A percentile compares a stretch with the other conserved stretches of the same genome.
Conservation (phyloP, 2,888 invertebrate genomes). For the Siphlonurus alternatus region DNA sequence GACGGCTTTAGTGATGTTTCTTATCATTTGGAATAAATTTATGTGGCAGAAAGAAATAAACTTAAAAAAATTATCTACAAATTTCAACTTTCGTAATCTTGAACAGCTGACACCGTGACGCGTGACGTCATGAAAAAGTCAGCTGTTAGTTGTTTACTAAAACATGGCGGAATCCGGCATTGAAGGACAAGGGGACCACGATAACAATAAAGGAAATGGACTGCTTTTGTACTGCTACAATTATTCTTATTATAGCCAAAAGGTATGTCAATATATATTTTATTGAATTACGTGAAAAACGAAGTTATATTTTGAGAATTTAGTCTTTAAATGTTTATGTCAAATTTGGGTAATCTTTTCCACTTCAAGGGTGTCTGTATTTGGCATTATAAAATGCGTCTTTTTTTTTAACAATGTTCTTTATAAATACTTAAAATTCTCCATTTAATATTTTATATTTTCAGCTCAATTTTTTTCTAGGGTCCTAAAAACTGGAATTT, state of each 20-base stretch:
- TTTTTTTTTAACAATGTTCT: no score
- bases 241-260: conserved; percentile 58
- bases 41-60: background rate
- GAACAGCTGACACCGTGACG: background rate
- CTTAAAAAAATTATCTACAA: background rate
- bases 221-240: conserved; percentile 42
- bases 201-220: conserved; percentile 9
- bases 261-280: conserved; percentile 31
- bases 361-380: no score
- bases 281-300: background rate
- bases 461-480: no score
- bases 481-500: no score
- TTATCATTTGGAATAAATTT: background rate
- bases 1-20: no score
- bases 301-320: background rate
- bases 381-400: no score
- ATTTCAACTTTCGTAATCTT: no score
- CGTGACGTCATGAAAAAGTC: background rate
- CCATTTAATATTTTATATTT: no score
- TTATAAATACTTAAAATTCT: no score
- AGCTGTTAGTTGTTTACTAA: background rate
- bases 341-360: no score
- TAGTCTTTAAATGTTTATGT: no score
- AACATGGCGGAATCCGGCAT: background rate
- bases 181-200: background rate